Evolutionary conservation across 2,888 invertebrate genomes (phyloP), one percentile per base, ranked within the genome.

Genomic region (Dolichopus griseipennis): DNA sequence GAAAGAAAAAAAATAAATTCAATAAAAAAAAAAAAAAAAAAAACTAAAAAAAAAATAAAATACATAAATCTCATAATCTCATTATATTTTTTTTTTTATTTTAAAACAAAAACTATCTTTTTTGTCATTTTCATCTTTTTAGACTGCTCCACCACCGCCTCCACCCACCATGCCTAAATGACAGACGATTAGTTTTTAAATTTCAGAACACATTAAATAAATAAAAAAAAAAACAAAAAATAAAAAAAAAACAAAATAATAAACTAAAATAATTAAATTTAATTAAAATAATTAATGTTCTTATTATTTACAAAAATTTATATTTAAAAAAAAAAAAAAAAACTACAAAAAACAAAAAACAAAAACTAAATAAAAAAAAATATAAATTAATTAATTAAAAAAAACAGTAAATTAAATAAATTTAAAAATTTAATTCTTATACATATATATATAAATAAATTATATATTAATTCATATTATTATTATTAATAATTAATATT

Each of bases 131-230:
- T 52, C 52, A 52, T 52, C 52, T 52, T 52, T 52, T 52, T 52
- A 52, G 78, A 76, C 78, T 74, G 75, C 78, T 72, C 76, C 73
- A 72, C 73, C 73, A 71, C 74, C 78, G 74, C 79, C 71, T 68
- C 71, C 78, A 73, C 75, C 79, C 72, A 76, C 77, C 71, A 77
- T 79, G 77, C 79, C 79, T 73, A 80, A 80, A 80, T 80, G 80
- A 80, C 80, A 80, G 79, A 80, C 80, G 75, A 79, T 79, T 78
- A 80, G 79, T 73, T 79, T 80, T 75, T 80, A 80, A 79, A 74
- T n/a, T 64, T 7, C 18, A 64, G 73, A 72, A 73, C 74, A 73
- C 74, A 75, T 75, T 73, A 76, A 64, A 73, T 73, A 74, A 76
- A 75, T 77, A 73, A 71, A 71, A 72, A 73, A 73, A 75, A 74